A percentile compares a stretch with the other conserved stretches of the same genome.
phyloP scores from a whole-genome alignment of 2,113 vertebrate species.

The Oxyruncus cristatus region DNA sequence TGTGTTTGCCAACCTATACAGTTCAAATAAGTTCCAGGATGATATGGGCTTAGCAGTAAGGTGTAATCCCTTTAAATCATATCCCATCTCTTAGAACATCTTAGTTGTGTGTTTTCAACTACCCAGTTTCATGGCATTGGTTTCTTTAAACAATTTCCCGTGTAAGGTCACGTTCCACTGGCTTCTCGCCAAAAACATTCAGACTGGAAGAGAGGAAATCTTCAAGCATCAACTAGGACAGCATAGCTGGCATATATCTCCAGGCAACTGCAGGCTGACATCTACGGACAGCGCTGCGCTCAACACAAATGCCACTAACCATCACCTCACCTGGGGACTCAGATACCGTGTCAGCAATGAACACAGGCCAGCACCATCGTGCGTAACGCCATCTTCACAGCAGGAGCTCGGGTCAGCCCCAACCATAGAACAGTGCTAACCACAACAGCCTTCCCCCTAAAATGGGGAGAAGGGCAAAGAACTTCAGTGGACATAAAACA shows the following conservation, averaged over 20 bases:
- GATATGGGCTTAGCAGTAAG: neutral
- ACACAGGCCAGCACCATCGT: neutral
- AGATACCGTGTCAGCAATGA: neutral
- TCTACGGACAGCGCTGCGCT: neutral
- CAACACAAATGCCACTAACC: neutral
- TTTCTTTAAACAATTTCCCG: neutral
- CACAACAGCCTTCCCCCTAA: neutral
- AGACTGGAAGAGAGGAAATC: neutral
- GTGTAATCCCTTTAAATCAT: neutral
- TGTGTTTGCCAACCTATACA: neutral
- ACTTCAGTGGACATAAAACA: neutral
- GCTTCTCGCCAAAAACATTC: neutral
- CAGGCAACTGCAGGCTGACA: neutral
- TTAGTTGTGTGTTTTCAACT: neutral
- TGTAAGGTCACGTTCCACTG: neutral
- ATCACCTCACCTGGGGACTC: neutral
- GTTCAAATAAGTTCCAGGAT: neutral
- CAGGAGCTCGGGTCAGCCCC: neutral
- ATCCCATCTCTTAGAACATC: neutral
- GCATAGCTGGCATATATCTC: neutral
- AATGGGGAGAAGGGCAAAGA: neutral
- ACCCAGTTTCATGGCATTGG: neutral
- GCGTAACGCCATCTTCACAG: neutral
- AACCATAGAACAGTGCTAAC: neutral
- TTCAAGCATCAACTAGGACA: neutral